Percentiles rank a stretch among this genome's conserved stretches.
These are phyloP conservation scores for Tetranychus truncatus DNA, from an alignment of 2,888 invertebrate species.

Conservation along the genomic window DNA sequence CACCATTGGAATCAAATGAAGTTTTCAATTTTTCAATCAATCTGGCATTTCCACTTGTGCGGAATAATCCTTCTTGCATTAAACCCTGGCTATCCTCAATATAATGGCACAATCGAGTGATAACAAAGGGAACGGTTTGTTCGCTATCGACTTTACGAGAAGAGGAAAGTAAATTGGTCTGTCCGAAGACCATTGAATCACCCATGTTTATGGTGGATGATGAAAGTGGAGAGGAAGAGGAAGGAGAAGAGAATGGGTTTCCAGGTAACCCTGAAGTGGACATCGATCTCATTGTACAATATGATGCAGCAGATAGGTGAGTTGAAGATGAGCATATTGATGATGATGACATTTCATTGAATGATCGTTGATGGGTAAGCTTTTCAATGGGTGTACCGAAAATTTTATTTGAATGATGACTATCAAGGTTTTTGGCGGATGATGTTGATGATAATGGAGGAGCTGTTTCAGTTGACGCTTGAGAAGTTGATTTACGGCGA, in stretches of 20 bases:
- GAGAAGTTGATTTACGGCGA: slow-evolving; percentile 2
- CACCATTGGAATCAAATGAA: slow-evolving; percentile 39
- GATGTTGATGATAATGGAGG: background rate
- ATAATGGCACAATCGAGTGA: slow-evolving; percentile 34
- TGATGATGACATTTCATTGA: slow-evolving; percentile 3
- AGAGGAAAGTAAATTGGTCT: background rate
- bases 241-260: background rate
- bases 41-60: slow-evolving; percentile 39
- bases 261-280: background rate
- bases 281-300: background rate
- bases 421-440: no score
- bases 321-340: background rate
- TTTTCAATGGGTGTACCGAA: slow-evolving; percentile 6
- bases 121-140: slow-evolving; percentile 21
- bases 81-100: slow-evolving; percentile 36
- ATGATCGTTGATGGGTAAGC: background rate
- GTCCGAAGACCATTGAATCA: background rate
- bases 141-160: slow-evolving; percentile 16
- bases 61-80: slow-evolving; percentile 38
- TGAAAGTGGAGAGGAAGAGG: background rate
- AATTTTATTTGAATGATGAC: background rate
- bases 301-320: background rate
- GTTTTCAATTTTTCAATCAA: slow-evolving; percentile 38
- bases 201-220: background rate
- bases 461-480: background rate